Conservation (phyloP, 2,888 invertebrate genomes). For the Zhengitettix transpicula region DNA sequence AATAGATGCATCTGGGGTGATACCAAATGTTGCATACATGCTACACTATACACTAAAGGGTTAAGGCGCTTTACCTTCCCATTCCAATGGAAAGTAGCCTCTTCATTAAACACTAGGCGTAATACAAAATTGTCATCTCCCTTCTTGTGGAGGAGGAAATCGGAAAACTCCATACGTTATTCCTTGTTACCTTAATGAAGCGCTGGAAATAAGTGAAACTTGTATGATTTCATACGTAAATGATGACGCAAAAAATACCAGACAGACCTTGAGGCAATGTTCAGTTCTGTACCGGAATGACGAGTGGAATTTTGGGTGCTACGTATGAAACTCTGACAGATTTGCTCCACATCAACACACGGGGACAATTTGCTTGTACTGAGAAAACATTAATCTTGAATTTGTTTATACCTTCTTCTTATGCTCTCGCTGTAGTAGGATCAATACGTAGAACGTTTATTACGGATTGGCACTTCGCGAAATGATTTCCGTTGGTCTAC, state of each 20-base stretch:
- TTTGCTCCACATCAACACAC: neutral
- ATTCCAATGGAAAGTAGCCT: neutral
- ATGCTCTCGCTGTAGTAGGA: too few species aligned
- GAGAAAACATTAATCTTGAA: too few species aligned
- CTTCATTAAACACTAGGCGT: neutral
- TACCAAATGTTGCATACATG: too few species aligned
- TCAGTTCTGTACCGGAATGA: neutral
- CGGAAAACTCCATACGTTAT: neutral
- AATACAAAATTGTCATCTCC: neutral
- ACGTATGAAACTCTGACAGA: neutral
- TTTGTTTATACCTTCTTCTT: too few species aligned
- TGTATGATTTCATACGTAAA: neutral
- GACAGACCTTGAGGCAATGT: neutral
- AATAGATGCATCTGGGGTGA: too few species aligned
- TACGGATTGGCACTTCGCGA: too few species aligned
- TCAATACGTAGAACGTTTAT: too few species aligned
- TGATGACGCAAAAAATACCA: neutral
- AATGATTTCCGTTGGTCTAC: too few species aligned
- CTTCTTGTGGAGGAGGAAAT: neutral
- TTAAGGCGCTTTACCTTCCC: neutral
- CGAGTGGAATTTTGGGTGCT: neutral
- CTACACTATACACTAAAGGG: too few species aligned
- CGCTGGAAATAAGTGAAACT: neutral
- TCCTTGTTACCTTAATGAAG: neutral
- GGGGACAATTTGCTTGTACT: too few species aligned